phyloP scores from a whole-genome alignment of 2,888 invertebrate genomes.

The Heteropelma amictum region DNA sequence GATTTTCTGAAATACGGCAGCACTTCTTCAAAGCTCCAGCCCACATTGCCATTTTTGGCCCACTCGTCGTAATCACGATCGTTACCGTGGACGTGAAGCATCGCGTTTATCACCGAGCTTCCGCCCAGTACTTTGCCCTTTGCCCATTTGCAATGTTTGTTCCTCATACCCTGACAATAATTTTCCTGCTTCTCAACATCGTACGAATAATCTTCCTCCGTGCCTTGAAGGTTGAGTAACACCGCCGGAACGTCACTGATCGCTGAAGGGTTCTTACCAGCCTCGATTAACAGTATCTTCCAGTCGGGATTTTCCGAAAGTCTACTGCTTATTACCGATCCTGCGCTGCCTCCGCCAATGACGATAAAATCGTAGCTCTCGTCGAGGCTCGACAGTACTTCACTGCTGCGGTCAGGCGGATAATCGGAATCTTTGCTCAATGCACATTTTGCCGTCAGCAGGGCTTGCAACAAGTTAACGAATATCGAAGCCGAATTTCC shows the following conservation, averaged over 20 bases:
- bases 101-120: slow-evolving; percentile 82
- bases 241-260: slow-evolving; percentile 78
- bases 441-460: slow-evolving; percentile 82
- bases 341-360: slow-evolving; percentile 79
- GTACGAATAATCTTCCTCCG: slow-evolving; percentile 78
- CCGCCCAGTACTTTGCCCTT: slow-evolving; percentile 84
- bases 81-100: slow-evolving; percentile 84
- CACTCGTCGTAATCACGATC: slow-evolving; percentile 83
- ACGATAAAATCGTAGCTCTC: slow-evolving; percentile 70
- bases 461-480: slow-evolving; percentile 80
- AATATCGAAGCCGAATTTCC: slow-evolving; percentile 79
- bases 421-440: slow-evolving; percentile 80
- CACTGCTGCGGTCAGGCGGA: slow-evolving; percentile 80
- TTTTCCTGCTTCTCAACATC: slow-evolving; percentile 77
- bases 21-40: slow-evolving; percentile 81
- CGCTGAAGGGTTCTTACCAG: slow-evolving; percentile 78
- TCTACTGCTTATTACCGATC: slow-evolving; percentile 79
- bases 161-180: slow-evolving; percentile 73
- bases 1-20: slow-evolving; percentile 73
- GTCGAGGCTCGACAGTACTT: slow-evolving; percentile 67
- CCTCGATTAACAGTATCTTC: slow-evolving; percentile 79
- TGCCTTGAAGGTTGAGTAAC: slow-evolving; percentile 67
- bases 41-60: slow-evolving; percentile 81
- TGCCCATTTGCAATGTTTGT: slow-evolving; percentile 79
- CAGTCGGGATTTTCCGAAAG: slow-evolving; percentile 77